Conservation (phyloP, 2,888 invertebrate species). For the Andricus quercusramuli region DNA sequence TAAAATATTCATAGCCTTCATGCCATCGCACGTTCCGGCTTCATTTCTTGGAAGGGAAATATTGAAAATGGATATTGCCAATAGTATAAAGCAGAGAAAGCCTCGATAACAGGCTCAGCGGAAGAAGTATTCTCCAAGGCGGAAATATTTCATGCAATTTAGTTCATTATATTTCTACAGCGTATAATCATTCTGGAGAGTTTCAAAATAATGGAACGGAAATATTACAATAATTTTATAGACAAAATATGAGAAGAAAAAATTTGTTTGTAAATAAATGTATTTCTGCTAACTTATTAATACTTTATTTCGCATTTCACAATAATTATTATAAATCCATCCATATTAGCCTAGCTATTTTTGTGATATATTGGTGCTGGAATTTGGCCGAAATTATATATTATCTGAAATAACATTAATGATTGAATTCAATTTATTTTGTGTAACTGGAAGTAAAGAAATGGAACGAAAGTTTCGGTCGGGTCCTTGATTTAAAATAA, state of each 20-base stretch:
- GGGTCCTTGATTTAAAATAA: too few species aligned
- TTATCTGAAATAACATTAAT: too few species aligned
- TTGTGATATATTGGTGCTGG: neutral
- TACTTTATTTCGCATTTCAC: too few species aligned
- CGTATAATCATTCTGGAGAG: neutral
- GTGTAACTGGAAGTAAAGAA: too few species aligned
- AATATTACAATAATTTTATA: neutral
- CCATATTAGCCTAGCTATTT: too few species aligned
- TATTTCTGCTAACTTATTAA: too few species aligned
- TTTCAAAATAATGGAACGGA: neutral
- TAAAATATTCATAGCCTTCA: slow-evolving; percentile 49
- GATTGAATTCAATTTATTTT: too few species aligned
- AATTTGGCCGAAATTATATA: neutral
- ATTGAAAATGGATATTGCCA: slow-evolving; percentile 53
- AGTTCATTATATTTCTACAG: slow-evolving; percentile 26
- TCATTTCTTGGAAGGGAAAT: slow-evolving; percentile 46
- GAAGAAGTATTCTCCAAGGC: slow-evolving; percentile 19
- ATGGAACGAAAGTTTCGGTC: too few species aligned
- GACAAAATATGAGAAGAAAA: neutral
- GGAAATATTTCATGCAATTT: slow-evolving; percentile 31
- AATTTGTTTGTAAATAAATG: too few species aligned
- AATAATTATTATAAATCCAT: too few species aligned
- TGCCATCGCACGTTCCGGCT: slow-evolving; percentile 36
- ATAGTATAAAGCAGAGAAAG: slow-evolving; percentile 43
- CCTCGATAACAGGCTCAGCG: slow-evolving; percentile 32